Evolutionary conservation across 2,113 vertebrate species (phyloP).

Genomic region (Bambusicola thoracicus): DNA sequence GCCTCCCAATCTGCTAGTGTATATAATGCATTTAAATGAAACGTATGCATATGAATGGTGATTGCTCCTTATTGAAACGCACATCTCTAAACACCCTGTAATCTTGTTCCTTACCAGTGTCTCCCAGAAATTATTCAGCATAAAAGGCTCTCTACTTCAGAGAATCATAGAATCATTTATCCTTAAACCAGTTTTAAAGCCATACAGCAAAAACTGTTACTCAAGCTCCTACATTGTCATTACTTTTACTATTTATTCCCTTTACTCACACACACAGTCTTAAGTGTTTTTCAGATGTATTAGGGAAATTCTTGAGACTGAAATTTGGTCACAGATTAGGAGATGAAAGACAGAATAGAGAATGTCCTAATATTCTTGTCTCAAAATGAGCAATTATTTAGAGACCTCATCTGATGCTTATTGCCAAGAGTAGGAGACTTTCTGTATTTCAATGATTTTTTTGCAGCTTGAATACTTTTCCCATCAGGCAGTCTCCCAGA

Average conservation of each 20-base stretch:
- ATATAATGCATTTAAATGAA: constrained; percentile 74
- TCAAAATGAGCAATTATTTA: constrained; percentile 22
- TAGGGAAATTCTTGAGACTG: neutral
- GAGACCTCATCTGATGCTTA: neutral
- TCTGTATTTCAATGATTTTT: neutral
- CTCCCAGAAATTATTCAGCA: constrained; percentile 65
- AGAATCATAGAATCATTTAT: neutral
- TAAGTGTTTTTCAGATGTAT: constrained; percentile 16
- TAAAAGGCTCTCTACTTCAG: constrained; percentile 57
- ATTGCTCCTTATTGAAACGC: constrained; percentile 68
- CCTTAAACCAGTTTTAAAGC: constrained; percentile 45
- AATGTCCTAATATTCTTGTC: neutral
- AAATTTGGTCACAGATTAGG: neutral
- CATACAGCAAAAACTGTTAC: constrained; percentile 9
- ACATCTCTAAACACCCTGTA: constrained; percentile 69
- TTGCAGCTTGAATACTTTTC: constrained; percentile 2
- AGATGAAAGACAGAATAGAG: neutral
- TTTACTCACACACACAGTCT: neutral
- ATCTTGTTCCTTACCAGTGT: constrained; percentile 65
- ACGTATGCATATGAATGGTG: constrained; percentile 75
- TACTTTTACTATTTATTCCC: constrained; percentile 48
- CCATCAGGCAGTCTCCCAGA: neutral
- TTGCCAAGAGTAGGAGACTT: neutral
- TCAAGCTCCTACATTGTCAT: neutral
- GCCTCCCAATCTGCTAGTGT: constrained; percentile 67